Evolutionary conservation across 1,140 invertebrate species (phyloP).

Genomic region (Solen grandis): DNA sequence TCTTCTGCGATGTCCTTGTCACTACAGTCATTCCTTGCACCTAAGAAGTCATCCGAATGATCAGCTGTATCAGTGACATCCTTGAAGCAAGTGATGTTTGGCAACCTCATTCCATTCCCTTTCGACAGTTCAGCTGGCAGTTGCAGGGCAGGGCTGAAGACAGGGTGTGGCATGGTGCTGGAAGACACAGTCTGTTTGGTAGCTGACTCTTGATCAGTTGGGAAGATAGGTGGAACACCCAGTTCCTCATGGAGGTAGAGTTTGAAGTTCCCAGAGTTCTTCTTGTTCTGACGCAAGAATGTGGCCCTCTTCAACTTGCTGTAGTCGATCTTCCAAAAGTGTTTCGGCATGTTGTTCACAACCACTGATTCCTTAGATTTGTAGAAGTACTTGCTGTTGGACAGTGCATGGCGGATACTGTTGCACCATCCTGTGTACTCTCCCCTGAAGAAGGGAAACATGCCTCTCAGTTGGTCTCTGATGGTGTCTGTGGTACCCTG

Average conservation of each 20-base stretch:
- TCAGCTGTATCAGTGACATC: not conserved
- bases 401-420: slow-evolving; percentile 72
- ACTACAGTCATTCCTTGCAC: slow-evolving; percentile 10
- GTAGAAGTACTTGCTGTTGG: slow-evolving; percentile 70
- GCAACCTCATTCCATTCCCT: not conserved
- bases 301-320: not conserved
- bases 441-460: slow-evolving; percentile 69
- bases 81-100: slow-evolving; percentile 2
- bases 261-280: not conserved
- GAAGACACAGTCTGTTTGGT: not conserved
- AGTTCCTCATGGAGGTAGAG: slow-evolving; percentile 10
- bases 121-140: not conserved
- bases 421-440: slow-evolving; percentile 70
- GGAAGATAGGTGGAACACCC: not conserved
- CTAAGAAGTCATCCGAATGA: slow-evolving; percentile 15
- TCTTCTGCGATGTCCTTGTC: not conserved
- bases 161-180: too few species aligned
- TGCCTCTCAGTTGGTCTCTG: slow-evolving; percentile 87
- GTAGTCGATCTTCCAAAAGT: slow-evolving; percentile 13
- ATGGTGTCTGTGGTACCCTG: slow-evolving; percentile 94
- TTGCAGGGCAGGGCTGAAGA: not conserved
- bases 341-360: not conserved
- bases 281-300: not conserved
- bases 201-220: too few species aligned
- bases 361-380: slow-evolving; percentile 34